These are phyloP conservation scores for Brachionus plicatilis DNA, from an alignment of 1,140 invertebrate genomes.

Conservation along the genomic window DNA sequence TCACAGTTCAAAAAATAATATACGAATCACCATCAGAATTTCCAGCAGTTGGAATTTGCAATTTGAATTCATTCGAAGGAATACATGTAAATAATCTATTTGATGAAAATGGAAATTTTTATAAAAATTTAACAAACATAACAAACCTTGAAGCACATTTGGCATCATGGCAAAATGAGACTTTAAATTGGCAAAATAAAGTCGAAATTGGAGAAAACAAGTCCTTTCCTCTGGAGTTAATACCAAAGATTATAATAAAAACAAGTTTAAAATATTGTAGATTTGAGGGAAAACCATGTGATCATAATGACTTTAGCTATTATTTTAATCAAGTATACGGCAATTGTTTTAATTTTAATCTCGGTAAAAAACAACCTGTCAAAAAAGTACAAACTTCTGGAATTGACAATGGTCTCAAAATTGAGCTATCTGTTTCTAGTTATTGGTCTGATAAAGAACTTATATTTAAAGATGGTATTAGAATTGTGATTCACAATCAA, in stretches of 20 bases:
- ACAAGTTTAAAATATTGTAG: not conserved
- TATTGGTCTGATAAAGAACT: not conserved
- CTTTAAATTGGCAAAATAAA: not conserved
- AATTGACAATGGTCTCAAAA: not conserved
- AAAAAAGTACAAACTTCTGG: not conserved
- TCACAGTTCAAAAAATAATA: not conserved
- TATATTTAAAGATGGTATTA: constrained; percentile 24
- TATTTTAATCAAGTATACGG: not conserved
- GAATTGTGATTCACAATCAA: not conserved
- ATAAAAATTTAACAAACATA: not conserved
- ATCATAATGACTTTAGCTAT: not conserved
- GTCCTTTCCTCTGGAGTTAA: not conserved
- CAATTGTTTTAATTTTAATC: not conserved
- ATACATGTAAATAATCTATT: not conserved
- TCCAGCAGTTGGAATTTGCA: not conserved
- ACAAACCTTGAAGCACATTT: not conserved
- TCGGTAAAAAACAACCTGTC: not conserved
- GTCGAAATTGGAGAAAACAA: not conserved
- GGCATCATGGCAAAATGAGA: not conserved
- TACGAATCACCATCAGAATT: constrained; percentile 3
- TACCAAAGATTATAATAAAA: not conserved
- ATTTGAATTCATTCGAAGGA: not conserved
- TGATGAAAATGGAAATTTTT: not conserved
- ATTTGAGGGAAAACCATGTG: not conserved
- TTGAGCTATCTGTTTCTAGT: not conserved